A percentile compares a stretch with the other conserved stretches of the same genome.
Conservation (phyloP, 2,113 vertebrate species). For the Lathamus discolor region DNA sequence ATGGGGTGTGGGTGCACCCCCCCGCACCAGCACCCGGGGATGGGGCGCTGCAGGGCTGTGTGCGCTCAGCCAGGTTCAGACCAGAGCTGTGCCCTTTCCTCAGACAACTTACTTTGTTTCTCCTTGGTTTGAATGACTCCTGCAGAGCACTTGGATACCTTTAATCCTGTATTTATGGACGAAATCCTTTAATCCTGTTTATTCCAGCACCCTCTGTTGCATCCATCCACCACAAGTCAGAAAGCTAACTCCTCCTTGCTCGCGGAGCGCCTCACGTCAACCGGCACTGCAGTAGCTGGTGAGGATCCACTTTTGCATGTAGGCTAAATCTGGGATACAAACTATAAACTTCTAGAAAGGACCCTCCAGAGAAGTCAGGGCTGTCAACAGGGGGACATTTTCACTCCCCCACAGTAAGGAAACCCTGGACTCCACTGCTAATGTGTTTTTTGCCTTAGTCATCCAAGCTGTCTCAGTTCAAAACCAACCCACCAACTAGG, state of each 20-base stretch:
- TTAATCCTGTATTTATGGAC: slow-evolving; percentile 18
- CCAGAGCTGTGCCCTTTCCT: neutral
- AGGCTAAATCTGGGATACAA: neutral
- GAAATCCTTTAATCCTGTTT: slow-evolving; percentile 60
- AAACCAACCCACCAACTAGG: slow-evolving; percentile 30
- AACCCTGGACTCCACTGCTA: neutral
- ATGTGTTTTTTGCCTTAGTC: slow-evolving; percentile 61
- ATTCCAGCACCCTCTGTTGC: slow-evolving; percentile 44
- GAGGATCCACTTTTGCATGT: neutral
- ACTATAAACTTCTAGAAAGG: neutral
- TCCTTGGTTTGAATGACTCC: slow-evolving; percentile 34
- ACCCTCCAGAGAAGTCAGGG: neutral
- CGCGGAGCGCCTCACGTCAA: neutral
- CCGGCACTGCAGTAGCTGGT: neutral
- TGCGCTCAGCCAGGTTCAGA: neutral
- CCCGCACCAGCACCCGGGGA: rapidly evolving
- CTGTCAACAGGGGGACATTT: neutral
- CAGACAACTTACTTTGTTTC: slow-evolving; percentile 15
- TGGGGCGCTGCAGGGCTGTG: neutral
- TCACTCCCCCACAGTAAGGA: neutral
- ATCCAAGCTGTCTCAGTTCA: slow-evolving; percentile 39
- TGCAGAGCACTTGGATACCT: slow-evolving; percentile 22
- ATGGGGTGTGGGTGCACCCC: neutral
- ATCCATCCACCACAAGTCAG: slow-evolving; percentile 5
- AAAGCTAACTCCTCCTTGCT: slow-evolving; percentile 5